Conservation (phyloP, 2,113 vertebrate species). For the Cyphomyrus plagiostoma region DNA sequence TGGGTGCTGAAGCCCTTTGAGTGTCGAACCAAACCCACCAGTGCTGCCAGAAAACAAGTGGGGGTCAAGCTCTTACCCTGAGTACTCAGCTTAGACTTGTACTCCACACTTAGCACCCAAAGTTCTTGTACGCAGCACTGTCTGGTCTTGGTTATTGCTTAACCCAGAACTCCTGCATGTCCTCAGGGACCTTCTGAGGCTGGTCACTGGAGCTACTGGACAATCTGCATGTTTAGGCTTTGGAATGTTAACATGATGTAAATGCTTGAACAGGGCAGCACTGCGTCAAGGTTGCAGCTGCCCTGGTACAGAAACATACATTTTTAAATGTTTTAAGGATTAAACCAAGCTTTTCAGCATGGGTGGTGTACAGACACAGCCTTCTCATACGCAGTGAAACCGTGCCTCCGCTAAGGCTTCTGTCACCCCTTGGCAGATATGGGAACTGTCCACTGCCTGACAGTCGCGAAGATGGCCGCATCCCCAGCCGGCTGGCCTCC, state of each 20-base stretch:
- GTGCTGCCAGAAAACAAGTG: not conserved
- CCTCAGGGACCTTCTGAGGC: not conserved
- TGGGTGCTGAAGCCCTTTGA: not conserved
- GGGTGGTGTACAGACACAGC: not conserved
- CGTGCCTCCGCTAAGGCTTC: not conserved
- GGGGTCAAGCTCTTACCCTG: not conserved
- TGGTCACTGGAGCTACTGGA: not conserved
- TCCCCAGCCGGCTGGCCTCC: not conserved
- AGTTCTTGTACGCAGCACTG: not conserved
- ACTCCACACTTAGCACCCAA: not conserved
- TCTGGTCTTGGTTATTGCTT: not conserved
- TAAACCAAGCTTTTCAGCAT: too few relatives aligned
- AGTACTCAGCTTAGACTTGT: not conserved
- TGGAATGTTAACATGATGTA: not conserved
- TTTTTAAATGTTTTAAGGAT: not conserved
- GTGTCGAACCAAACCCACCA: not conserved
- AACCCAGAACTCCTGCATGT: not conserved
- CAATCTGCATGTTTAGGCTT: not conserved
- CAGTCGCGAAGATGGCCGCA: not conserved
- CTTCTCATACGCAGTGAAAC: not conserved
- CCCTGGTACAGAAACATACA: not conserved
- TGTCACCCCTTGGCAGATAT: not conserved
- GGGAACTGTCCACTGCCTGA: not conserved
- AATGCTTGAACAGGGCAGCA: not conserved
- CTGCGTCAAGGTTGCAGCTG: not conserved